Evolutionary conservation across 2,113 vertebrate genomes (phyloP).

Genomic region (Grammomys surdaster): DNA sequence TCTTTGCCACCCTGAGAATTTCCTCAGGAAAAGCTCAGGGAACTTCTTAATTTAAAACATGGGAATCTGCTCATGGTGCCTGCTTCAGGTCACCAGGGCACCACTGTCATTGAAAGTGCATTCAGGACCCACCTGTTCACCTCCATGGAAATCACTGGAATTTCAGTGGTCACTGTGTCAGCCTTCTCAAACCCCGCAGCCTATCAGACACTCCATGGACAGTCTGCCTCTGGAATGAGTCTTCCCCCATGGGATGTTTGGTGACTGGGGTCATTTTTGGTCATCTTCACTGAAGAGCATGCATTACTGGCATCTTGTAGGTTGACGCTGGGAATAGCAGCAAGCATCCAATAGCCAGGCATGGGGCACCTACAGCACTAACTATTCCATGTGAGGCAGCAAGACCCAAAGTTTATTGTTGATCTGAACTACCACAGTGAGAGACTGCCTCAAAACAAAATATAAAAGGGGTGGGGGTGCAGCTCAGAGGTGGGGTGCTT

Average conservation of each 20-base stretch:
- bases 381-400: background rate
- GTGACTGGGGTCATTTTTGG: background rate
- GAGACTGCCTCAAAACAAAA: background rate
- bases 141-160: background rate
- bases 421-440: background rate
- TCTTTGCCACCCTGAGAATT: conserved; percentile 57
- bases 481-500: background rate
- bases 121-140: conserved; percentile 51
- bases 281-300: background rate
- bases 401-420: background rate
- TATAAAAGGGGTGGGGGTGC: background rate
- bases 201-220: background rate
- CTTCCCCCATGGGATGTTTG: background rate
- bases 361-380: too few species aligned
- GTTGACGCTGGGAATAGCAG: background rate
- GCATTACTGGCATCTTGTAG: background rate
- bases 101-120: background rate
- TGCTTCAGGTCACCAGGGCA: conserved; percentile 61
- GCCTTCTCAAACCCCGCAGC: background rate
- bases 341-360: background rate
- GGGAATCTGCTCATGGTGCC: conserved; percentile 41
- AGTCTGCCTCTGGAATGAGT: background rate
- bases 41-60: conserved; percentile 74
- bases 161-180: conserved; percentile 11
- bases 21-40: conserved; percentile 69